phyloP scores from a whole-genome alignment of 2,797 vertebrate genomes.

The Chiropotes sagulatus region DNA sequence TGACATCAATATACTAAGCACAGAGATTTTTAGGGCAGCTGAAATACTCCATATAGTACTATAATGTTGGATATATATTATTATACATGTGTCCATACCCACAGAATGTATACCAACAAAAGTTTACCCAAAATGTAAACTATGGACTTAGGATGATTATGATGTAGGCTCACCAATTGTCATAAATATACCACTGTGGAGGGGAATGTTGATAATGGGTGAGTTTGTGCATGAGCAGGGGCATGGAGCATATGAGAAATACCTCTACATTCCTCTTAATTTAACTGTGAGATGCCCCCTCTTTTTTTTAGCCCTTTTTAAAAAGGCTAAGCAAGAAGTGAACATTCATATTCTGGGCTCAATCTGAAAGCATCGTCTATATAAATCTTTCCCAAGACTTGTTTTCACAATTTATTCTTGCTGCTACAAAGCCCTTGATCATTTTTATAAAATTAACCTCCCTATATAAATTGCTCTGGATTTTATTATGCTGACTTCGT shows the following conservation, averaged over 20 bases:
- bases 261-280: neutral
- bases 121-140: neutral
- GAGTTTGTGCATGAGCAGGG: accelerated
- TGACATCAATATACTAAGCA: neutral
- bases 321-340: neutral
- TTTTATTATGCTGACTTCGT: neutral
- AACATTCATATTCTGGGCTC: neutral
- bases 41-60: neutral
- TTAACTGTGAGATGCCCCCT: neutral
- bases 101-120: accelerated
- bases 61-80: accelerated
- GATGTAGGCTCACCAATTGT: neutral
- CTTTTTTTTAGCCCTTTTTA: neutral
- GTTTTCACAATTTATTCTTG: neutral
- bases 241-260: accelerated
- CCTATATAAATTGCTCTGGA: neutral
- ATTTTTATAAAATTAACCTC: neutral
- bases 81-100: neutral
- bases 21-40: neutral
- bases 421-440: neutral
- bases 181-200: neutral
- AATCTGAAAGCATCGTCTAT: neutral
- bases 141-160: no score
- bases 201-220: accelerated
- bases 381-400: neutral